Base-by-base conservation (phyloP, 2,113 vertebrate species). In the Junco hyemalis region DNA sequence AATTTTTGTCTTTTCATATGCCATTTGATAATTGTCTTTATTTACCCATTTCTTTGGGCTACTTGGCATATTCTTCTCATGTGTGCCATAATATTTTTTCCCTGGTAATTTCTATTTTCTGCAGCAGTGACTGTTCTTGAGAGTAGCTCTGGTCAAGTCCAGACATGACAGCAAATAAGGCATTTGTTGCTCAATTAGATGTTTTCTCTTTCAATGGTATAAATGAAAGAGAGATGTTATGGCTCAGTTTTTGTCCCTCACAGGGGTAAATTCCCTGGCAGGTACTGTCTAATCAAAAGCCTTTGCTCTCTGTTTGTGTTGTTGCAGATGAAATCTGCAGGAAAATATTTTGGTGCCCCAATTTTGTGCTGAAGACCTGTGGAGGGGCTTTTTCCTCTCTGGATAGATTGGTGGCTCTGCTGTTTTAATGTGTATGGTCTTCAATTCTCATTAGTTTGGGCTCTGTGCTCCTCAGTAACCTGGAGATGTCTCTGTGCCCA, bases 111-210 rank as follows among this genome's bases (percentile, higher is more conserved):
- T 95, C 74, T 95, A 2, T 92, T 96, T 93, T 95, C 72, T 95
- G 69, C 69, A 59, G 53, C 83, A 83, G 19, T 3, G 0, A 42
- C 26, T 90, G 23, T 79, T 81, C 35, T 3, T 60, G 38, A 91
- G 57, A 42, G 66, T 45, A 83, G 61, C 42, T 95, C 36, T 71
- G 81, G 50, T 91, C 90, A 84, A 3, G 64, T 95, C 63, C 29
- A 69, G 81, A 79, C 54, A 24, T 20, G 50, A 57, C 66, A 84
- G 31, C 53, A 94, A 90, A 74, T 26, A 56, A 92, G 42, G 47
- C 71, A 80, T 93, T 95, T 95, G 83, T 88, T 92, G 74, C 88
- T 93, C 83, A 79, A 73, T 95, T 90, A 77, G 42, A 35, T 73
- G 29, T 7, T 76, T 95, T 91, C 31, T 86, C 54, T 79, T 94